Evolutionary conservation across 2,888 invertebrate species (phyloP).

Genomic region (Laspeyria flexula): DNA sequence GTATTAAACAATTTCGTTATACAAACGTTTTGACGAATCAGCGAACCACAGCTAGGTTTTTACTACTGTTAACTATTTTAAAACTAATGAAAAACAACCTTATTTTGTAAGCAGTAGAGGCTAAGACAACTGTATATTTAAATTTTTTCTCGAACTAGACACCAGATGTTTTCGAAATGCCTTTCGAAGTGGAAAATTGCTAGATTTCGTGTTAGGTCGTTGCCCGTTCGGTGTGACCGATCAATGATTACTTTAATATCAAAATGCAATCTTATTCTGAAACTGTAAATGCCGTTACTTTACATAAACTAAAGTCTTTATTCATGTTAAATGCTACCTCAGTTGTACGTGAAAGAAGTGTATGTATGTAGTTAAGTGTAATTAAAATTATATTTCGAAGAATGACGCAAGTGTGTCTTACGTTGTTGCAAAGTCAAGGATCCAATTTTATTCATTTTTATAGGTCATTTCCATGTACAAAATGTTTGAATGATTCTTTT

Average conservation of each 20-base stretch:
- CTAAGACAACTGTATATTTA: conserved; percentile 30
- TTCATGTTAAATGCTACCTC: conserved; percentile 13
- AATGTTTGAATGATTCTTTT: conserved; percentile 65
- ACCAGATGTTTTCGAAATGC: conserved; percentile 77
- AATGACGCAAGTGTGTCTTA: conserved; percentile 31
- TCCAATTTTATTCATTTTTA: conserved; percentile 50
- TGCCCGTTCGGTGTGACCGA: conserved; percentile 73
- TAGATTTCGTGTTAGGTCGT: conserved; percentile 74
- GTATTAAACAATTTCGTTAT: conserved; percentile 62
- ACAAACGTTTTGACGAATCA: conserved; percentile 65
- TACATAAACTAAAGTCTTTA: conserved; percentile 19
- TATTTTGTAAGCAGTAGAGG: conserved; percentile 45
- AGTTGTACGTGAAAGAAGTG: conserved; percentile 21
- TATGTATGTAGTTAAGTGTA: conserved; percentile 9
- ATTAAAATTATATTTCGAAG: conserved; percentile 28
- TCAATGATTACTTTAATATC: conserved; percentile 61
- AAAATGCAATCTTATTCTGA: conserved; percentile 53
- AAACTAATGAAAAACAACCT: conserved; percentile 41
- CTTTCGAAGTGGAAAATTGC: conserved; percentile 76
- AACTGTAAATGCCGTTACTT: conserved; percentile 43
- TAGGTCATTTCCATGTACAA: conserved; percentile 63
- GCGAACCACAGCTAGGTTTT: conserved; percentile 51
- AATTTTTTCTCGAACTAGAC: conserved; percentile 43
- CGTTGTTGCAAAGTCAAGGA: conserved; percentile 66
- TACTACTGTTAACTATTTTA: conserved; percentile 19